A percentile compares a stretch with the other conserved stretches of the same genome.
phyloP scores from a whole-genome alignment of 1,140 invertebrate species.

The Leptonema lineaticorne region DNA sequence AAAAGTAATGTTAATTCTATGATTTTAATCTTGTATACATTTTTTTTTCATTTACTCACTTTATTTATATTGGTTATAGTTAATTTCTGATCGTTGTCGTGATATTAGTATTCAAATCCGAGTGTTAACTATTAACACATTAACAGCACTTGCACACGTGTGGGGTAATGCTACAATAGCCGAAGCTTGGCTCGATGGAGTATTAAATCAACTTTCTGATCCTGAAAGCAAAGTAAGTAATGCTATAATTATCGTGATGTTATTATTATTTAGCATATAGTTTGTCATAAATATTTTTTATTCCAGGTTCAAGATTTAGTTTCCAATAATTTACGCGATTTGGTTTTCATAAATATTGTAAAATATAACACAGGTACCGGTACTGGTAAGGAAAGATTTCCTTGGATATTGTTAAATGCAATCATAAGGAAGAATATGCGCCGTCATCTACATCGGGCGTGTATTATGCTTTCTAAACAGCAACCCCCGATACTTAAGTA shows the following conservation, averaged over 20 bases:
- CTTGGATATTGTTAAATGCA: conserved; percentile 50
- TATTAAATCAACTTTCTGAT: conserved; percentile 51
- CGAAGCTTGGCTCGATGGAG: conserved; percentile 50
- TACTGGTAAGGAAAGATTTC: conserved; percentile 38
- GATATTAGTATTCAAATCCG: conserved; percentile 52
- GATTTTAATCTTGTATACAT: neutral
- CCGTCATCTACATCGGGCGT: conserved; percentile 49
- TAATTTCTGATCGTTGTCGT: conserved; percentile 48
- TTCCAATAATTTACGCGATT: conserved; percentile 43
- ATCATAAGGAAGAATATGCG: conserved; percentile 49
- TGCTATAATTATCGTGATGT: neutral
- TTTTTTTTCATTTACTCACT: neutral
- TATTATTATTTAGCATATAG: neutral
- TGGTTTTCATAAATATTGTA: conserved; percentile 45
- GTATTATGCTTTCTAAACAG: conserved; percentile 42
- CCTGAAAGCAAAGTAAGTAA: conserved; percentile 45
- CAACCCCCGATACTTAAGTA: neutral
- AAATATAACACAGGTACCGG: conserved; percentile 33
- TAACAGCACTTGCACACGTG: conserved; percentile 45
- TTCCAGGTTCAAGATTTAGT: conserved; percentile 52
- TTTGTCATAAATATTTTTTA: neutral
- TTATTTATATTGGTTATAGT: conserved; percentile 44
- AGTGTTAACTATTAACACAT: conserved; percentile 45
- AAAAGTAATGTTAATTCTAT: conserved; percentile 38
- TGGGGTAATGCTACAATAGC: conserved; percentile 41